Conservation (phyloP, 2,797 vertebrate species). For the Gila robusta region DNA sequence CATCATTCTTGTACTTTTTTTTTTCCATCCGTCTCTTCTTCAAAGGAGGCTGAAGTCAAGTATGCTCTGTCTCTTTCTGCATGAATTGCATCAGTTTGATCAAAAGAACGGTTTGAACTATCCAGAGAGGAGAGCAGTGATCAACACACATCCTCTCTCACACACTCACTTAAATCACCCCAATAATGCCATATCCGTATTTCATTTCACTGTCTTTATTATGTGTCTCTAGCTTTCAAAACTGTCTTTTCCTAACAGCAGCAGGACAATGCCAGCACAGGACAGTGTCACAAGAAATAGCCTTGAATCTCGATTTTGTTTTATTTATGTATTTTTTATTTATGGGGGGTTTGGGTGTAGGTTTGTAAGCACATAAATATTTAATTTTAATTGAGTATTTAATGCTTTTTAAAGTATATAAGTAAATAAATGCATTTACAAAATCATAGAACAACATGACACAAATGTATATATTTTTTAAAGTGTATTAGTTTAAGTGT, state of each 20-base stretch:
- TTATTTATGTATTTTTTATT: background rate
- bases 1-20: slow-evolving; percentile 57
- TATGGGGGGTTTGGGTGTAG: background rate
- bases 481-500: background rate
- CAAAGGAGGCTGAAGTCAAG: slow-evolving; percentile 27
- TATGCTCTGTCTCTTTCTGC: slow-evolving; percentile 58
- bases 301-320: background rate
- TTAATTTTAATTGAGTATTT: background rate
- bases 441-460: too few relatives aligned
- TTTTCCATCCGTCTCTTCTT: slow-evolving; percentile 53
- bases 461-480: too few relatives aligned
- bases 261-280: background rate
- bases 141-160: slow-evolving; percentile 25
- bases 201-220: slow-evolving; percentile 10
- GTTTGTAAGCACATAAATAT: background rate
- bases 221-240: background rate
- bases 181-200: slow-evolving; percentile 34
- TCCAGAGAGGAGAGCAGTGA: slow-evolving; percentile 21
- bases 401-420: background rate
- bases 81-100: slow-evolving; percentile 24
- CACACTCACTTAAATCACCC: slow-evolving; percentile 33
- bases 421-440: background rate
- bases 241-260: slow-evolving; percentile 10
- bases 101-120: background rate
- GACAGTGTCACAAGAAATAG: background rate